A percentile compares a stretch with the other conserved stretches of the same genome.
Conservation (phyloP, 2,113 vertebrate genomes). For the Melanocharis versteri region DNA sequence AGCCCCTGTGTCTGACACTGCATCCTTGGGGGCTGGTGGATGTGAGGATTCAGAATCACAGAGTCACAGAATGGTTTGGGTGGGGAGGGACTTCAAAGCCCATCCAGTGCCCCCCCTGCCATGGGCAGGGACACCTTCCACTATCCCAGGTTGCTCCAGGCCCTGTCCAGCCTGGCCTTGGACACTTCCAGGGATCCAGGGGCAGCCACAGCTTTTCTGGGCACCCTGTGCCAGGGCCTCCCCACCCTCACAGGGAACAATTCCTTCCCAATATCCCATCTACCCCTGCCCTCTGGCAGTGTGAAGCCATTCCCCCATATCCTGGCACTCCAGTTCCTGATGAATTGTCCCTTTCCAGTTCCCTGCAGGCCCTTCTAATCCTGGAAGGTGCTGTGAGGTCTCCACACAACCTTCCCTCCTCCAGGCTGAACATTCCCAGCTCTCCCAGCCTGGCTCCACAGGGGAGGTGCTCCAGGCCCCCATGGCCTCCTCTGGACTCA, state of each 20-base stretch:
- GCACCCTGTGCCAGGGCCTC: neutral
- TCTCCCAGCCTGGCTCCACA: neutral
- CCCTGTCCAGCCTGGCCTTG: accelerated
- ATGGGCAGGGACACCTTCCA: neutral
- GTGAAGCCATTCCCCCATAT: accelerated
- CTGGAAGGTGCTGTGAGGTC: neutral
- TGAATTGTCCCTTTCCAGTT: neutral
- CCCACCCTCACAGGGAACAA: accelerated
- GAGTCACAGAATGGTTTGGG: neutral
- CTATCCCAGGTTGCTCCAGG: accelerated
- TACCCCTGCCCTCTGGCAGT: accelerated
- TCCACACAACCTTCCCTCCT: neutral
- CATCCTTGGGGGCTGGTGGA: neutral
- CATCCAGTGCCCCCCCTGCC: neutral
- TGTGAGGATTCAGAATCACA: neutral
- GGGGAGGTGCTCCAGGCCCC: neutral
- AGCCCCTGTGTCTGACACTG: neutral
- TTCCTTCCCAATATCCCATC: accelerated
- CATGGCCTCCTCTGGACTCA: neutral
- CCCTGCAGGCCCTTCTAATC: accelerated
- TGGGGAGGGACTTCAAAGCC: accelerated
- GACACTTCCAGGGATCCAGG: neutral
- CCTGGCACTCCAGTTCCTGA: neutral
- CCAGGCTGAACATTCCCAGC: neutral
- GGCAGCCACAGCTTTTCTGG: neutral